These are phyloP conservation scores for Calosoma granatense DNA, from an alignment of 1,140 invertebrate species.

Conservation along the genomic window DNA sequence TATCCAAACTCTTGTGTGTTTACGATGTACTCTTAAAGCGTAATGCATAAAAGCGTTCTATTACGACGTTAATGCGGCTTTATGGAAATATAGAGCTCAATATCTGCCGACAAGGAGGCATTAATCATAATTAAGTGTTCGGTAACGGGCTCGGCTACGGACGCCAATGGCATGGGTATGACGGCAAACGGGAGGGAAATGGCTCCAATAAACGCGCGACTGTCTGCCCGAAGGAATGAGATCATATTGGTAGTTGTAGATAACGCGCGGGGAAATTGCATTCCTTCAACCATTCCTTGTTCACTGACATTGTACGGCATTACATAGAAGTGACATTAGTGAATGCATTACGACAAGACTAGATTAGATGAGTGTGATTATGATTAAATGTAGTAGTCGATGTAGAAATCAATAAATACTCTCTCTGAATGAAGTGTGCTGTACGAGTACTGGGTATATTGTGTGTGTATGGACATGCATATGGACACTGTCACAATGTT, in stretches of 20 bases:
- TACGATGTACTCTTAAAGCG: constrained; percentile 7
- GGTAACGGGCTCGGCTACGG: constrained; percentile 1
- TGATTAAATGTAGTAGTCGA: no score
- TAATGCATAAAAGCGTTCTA: constrained; percentile 20
- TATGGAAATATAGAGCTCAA: constrained; percentile 25
- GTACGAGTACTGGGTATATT: no score
- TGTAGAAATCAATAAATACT: no score
- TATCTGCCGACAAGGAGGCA: constrained; percentile 21
- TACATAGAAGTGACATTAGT: no score
- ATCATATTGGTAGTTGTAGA: constrained; percentile 24
- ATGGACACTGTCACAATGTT: no score
- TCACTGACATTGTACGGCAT: no score
- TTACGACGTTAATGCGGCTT: constrained; percentile 23
- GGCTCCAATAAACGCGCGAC: constrained; percentile 24
- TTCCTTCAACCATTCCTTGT: constrained; percentile 24
- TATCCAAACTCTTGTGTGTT: constrained; percentile 1
- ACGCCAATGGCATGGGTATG: constrained; percentile 14
- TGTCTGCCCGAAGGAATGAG: constrained; percentile 21
- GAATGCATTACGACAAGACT: no score
- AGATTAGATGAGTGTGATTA: no score
- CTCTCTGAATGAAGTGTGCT: no score
- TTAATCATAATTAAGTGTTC: constrained; percentile 28
- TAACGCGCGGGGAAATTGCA: constrained; percentile 27
- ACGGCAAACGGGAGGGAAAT: constrained; percentile 19
- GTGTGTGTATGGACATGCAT: no score